Conservation (phyloP, 35 echinoderm and acorn worm species). For the Ophiothrix spiculata region DNA sequence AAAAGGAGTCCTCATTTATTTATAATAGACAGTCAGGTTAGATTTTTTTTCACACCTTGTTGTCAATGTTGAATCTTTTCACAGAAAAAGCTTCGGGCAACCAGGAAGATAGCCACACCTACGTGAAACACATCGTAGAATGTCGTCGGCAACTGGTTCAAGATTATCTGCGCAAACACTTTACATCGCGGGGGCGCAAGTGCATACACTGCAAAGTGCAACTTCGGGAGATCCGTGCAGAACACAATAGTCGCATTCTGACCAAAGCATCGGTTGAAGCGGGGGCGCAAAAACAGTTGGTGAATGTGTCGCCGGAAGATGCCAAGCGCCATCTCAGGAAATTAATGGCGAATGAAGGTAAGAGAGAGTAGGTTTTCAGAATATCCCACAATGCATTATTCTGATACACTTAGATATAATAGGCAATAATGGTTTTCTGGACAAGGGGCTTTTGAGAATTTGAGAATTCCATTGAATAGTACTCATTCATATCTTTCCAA, state of each 20-base stretch:
- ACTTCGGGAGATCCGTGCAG: constrained; percentile 56
- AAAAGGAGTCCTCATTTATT: no score
- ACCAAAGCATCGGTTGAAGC: constrained; percentile 35
- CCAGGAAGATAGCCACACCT: background rate
- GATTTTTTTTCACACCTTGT: background rate
- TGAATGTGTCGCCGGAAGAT: constrained; percentile 71
- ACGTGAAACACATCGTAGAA: constrained; percentile 32
- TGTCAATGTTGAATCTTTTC: no score
- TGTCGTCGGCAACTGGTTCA: constrained; percentile 56
- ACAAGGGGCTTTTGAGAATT: no score
- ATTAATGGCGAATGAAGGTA: constrained; percentile 80
- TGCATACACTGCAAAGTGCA: constrained; percentile 52
- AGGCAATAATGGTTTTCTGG: no score
- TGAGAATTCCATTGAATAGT: no score
- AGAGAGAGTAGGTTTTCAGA: no score
- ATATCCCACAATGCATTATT: no score
- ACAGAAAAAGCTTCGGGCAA: background rate
- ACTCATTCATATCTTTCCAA: no score
- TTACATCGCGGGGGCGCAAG: constrained; percentile 41
- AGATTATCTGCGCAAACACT: constrained; percentile 57
- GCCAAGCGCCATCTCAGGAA: constrained; percentile 69
- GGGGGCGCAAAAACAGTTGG: constrained; percentile 27
- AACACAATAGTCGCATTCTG: constrained; percentile 67
- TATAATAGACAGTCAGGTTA: no score
- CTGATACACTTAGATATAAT: no score